These are phyloP conservation scores for Protonemura montana DNA, from an alignment of 2,888 invertebrate species.

Conservation along the genomic window DNA sequence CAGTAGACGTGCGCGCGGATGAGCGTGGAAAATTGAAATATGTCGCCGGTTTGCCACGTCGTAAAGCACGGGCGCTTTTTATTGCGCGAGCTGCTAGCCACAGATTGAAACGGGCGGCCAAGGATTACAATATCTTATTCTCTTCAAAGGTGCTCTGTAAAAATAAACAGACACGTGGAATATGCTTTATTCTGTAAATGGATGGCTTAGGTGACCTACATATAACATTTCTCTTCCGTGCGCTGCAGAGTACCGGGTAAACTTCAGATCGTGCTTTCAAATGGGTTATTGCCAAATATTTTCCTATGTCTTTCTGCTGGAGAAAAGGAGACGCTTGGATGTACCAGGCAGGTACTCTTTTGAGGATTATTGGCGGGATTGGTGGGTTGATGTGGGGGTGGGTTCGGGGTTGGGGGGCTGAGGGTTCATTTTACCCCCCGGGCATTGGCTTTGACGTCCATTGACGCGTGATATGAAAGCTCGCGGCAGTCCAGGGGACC, in stretches of 20 bases:
- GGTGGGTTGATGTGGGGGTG: background rate
- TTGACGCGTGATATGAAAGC: slow-evolving; percentile 42
- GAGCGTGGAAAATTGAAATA: background rate
- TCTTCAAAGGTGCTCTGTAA: background rate
- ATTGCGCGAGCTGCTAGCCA: background rate
- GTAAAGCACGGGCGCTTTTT: background rate
- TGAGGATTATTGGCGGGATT: background rate
- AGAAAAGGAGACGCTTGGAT: background rate
- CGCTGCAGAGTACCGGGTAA: background rate
- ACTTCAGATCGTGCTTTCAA: too few relatives aligned
- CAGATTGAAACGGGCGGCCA: background rate
- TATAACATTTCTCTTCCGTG: background rate
- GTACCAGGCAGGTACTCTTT: background rate
- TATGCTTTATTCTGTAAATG: background rate
- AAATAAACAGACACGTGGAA: background rate
- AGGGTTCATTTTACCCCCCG: slow-evolving; percentile 8
- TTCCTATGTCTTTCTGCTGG: background rate
- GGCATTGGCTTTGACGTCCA: slow-evolving; percentile 45
- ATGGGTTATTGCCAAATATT: background rate
- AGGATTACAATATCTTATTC: background rate
- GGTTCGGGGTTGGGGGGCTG: background rate
- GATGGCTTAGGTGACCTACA: background rate
- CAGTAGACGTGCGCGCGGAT: background rate
- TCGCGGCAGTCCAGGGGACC: slow-evolving; percentile 9
- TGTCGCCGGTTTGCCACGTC: background rate